These are phyloP conservation scores for Penaeus chinensis DNA, from an alignment of 1,140 invertebrate species.

Conservation along the genomic window DNA sequence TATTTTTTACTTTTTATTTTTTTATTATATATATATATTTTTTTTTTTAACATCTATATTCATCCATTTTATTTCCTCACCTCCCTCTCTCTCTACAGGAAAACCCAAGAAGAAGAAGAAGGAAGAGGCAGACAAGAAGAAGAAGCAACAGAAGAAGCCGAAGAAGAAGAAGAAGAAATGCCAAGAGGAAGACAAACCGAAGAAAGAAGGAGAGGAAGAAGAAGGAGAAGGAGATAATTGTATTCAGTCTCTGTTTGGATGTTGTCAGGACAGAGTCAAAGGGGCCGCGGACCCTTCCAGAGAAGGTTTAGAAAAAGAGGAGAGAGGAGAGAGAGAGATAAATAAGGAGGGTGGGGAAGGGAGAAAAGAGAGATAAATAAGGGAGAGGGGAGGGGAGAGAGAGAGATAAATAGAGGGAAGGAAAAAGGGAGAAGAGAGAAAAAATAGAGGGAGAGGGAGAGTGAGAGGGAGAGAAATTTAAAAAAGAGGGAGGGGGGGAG, in stretches of 20 bases:
- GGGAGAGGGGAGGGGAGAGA: background rate
- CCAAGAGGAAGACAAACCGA: conserved; percentile 71
- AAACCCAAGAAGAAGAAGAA: conserved; percentile 46
- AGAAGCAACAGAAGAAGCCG: conserved; percentile 58
- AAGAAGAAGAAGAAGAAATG: conserved; percentile 70
- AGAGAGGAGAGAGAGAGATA: background rate
- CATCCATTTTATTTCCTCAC: background rate
- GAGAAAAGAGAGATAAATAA: background rate
- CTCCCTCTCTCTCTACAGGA: background rate
- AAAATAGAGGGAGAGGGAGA: too few relatives aligned
- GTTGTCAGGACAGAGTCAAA: conserved; percentile 82
- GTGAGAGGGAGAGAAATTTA: too few relatives aligned
- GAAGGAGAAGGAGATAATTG: too few relatives aligned
- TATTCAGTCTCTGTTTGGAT: conserved; percentile 75
- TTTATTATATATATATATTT: too few relatives aligned
- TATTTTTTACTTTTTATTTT: too few relatives aligned
- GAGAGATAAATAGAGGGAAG: too few relatives aligned
- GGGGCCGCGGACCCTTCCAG: conserved; percentile 83
- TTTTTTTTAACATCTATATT: too few relatives aligned
- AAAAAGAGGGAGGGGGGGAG: too few relatives aligned
- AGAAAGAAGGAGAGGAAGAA: too few relatives aligned
- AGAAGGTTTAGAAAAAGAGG: too few relatives aligned
- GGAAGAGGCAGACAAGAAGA: conserved; percentile 17
- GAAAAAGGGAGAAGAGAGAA: too few relatives aligned
- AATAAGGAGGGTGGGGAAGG: background rate